A percentile compares a stretch with the other conserved stretches of the same genome.
These are phyloP conservation scores for Porites lobata DNA, from an alignment of 92 coral and sea anemone species.

Conservation along the genomic window DNA sequence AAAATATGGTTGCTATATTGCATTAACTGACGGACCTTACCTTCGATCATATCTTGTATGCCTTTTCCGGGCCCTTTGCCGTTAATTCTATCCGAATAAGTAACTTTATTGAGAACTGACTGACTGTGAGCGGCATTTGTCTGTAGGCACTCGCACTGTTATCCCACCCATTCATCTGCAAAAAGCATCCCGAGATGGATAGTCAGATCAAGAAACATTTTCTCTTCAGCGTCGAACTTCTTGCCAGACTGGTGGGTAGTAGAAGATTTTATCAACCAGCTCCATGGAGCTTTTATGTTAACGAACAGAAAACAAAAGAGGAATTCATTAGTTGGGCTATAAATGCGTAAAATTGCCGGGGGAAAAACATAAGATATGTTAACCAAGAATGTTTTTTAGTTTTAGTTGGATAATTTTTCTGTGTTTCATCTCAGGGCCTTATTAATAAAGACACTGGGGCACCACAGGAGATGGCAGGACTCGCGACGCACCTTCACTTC, in stretches of 20 bases:
- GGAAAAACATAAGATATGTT: too few species aligned
- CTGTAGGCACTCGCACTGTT: slow-evolving; percentile 69
- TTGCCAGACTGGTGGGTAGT: slow-evolving; percentile 76
- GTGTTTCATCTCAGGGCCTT: slow-evolving; percentile 53
- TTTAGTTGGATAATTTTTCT: too few species aligned
- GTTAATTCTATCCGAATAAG: too few species aligned
- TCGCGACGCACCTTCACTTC: slow-evolving; percentile 88
- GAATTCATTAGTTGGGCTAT: too few species aligned
- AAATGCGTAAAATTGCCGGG: too few species aligned
- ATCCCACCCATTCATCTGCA: slow-evolving; percentile 79
- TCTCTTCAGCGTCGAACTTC: slow-evolving; percentile 84
- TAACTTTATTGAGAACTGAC: too few species aligned
- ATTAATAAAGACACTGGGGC: slow-evolving; percentile 63
- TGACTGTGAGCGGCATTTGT: background rate
- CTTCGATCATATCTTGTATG: too few species aligned
- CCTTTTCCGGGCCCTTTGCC: too few species aligned
- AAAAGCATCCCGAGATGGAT: slow-evolving; percentile 66
- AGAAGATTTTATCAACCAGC: background rate
- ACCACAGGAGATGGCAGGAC: slow-evolving; percentile 86
- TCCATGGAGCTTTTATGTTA: background rate
- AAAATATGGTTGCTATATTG: too few species aligned
- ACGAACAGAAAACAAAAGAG: background rate
- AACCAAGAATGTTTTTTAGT: too few species aligned
- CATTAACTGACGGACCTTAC: too few species aligned
- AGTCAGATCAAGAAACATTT: slow-evolving; percentile 80